These are phyloP conservation scores for Dorcus hopei DNA, from an alignment of 2,888 invertebrate genomes.

Conservation along the genomic window DNA sequence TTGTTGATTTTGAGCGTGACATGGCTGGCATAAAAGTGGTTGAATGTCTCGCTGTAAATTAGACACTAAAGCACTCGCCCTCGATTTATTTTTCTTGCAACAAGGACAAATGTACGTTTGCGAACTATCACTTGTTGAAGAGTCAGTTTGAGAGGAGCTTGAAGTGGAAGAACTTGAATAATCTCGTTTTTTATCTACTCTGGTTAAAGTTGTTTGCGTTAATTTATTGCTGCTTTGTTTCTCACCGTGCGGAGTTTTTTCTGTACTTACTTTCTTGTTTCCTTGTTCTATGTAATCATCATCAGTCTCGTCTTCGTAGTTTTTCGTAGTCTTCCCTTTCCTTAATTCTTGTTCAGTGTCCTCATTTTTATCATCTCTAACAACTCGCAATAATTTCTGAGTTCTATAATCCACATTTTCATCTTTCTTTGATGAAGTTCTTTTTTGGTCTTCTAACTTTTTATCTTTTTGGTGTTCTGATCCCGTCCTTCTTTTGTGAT, in stretches of 20 bases:
- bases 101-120: slow-evolving; percentile 10
- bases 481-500: no score
- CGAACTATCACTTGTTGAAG: slow-evolving; percentile 5
- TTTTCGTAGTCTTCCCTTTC: not conserved
- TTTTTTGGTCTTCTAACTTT: no score
- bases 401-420: no score
- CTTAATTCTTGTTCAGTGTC: not conserved
- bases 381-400: no score
- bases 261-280: not conserved
- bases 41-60: slow-evolving; percentile 6
- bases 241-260: not conserved
- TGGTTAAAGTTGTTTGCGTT: no score
- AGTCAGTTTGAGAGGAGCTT: slow-evolving; percentile 3
- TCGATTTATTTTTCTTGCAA: slow-evolving; percentile 10
- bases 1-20: slow-evolving; percentile 20
- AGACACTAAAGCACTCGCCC: not conserved
- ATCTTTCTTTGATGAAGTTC: no score
- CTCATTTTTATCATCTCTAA: no score
- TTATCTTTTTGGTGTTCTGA: no score
- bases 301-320: not conserved
- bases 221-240: not conserved
- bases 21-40: slow-evolving; percentile 24
- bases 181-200: not conserved
- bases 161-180: not conserved
- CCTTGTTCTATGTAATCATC: not conserved